A percentile compares a stretch with the other conserved stretches of the same genome.
These are phyloP conservation scores for Diorhabda sublineata DNA, from an alignment of 1,140 invertebrate species.

Conservation along the genomic window DNA sequence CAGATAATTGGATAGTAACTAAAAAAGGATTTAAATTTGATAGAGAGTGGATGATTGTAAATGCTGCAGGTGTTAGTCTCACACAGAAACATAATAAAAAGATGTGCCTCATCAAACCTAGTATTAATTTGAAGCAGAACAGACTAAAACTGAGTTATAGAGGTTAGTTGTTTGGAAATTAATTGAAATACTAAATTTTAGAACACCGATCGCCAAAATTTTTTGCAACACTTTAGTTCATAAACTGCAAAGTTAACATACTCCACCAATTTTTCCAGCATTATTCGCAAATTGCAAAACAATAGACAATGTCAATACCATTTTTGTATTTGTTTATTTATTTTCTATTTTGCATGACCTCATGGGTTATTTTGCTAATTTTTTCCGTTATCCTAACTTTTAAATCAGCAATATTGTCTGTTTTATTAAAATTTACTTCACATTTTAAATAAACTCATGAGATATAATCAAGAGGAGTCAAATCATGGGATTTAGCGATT, in stretches of 20 bases:
- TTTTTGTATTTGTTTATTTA: too few species aligned
- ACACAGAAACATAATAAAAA: constrained; percentile 82
- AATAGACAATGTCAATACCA: too few species aligned
- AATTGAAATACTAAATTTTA: not conserved
- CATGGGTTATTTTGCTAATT: too few species aligned
- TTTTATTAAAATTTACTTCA: too few species aligned
- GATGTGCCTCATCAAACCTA: constrained; percentile 77
- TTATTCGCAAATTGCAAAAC: too few species aligned
- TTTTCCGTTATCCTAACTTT: too few species aligned
- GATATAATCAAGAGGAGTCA: too few species aligned
- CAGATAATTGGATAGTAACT: constrained; percentile 66
- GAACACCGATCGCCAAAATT: not conserved
- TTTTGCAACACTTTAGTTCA: not conserved
- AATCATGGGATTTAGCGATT: too few species aligned
- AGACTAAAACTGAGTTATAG: constrained; percentile 64
- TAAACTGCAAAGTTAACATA: constrained; percentile 9
- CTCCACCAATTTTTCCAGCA: not conserved
- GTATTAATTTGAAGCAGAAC: constrained; percentile 59
- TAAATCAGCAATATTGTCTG: too few species aligned
- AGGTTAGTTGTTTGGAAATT: constrained; percentile 48
- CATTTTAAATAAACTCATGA: too few species aligned
- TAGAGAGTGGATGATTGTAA: constrained; percentile 89
- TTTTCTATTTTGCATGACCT: too few species aligned
- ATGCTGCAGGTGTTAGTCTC: constrained; percentile 69
- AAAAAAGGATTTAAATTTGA: constrained; percentile 79